A percentile compares a stretch with the other conserved stretches of the same genome.
phyloP scores from a whole-genome alignment of 2,113 vertebrate genomes.

The Tachysurus vachellii region DNA sequence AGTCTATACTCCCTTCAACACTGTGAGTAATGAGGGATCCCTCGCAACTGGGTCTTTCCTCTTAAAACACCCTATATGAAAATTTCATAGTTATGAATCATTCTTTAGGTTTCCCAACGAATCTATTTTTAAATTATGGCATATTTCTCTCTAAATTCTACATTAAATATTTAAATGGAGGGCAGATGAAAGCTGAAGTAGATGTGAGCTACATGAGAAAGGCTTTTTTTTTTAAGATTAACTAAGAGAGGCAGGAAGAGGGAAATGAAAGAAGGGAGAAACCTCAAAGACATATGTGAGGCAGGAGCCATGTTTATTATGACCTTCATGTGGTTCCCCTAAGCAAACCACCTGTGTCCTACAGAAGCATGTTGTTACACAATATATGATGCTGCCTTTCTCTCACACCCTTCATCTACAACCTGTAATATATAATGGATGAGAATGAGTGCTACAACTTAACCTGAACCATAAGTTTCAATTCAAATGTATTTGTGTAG shows the following conservation, averaged over 20 bases:
- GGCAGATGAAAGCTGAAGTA: background rate
- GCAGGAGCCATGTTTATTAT: conserved; percentile 54
- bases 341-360: conserved; percentile 51
- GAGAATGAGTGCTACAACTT: background rate
- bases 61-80: conserved; percentile 23
- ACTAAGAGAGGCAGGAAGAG: conserved; percentile 46
- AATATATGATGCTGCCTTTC: background rate
- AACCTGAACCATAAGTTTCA: background rate
- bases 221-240: conserved; percentile 26
- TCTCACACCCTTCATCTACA: background rate
- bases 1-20: conserved; percentile 14
- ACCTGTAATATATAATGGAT: background rate
- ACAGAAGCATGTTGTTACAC: conserved; percentile 25
- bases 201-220: background rate
- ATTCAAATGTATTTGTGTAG: background rate
- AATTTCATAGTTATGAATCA: conserved; percentile 27
- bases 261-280: conserved; percentile 49
- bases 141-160: background rate
- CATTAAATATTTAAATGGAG: background rate
- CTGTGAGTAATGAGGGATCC: conserved; percentile 55
- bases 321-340: conserved; percentile 56
- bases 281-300: conserved; percentile 59
- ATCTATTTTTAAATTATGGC: background rate
- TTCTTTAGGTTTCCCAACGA: background rate
- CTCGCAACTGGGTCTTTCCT: conserved; percentile 51